These are phyloP conservation scores for Scomber colias DNA, from an alignment of 2,113 vertebrate species.

Conservation along the genomic window DNA sequence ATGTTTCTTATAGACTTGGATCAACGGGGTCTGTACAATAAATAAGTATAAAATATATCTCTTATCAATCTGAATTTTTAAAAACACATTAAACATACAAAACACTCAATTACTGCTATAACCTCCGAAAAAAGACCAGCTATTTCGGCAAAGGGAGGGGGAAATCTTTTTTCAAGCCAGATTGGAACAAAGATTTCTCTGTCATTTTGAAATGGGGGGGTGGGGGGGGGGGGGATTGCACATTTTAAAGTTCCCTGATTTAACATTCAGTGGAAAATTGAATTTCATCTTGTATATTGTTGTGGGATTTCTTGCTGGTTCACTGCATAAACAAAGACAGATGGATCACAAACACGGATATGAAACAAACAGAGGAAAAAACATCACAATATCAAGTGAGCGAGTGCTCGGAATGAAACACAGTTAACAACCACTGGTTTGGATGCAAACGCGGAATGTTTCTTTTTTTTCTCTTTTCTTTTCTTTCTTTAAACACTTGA, in stretches of 20 bases:
- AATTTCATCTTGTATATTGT: conserved; percentile 7
- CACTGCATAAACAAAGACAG: conserved; percentile 50
- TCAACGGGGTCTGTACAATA: conserved; percentile 91
- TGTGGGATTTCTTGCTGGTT: conserved; percentile 63
- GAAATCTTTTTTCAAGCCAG: conserved; percentile 45
- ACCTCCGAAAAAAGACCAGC: conserved; percentile 95
- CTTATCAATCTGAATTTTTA: conserved; percentile 86
- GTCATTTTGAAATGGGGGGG: conserved; percentile 28
- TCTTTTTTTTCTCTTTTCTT: conserved; percentile 3
- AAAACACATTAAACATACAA: conserved; percentile 85
- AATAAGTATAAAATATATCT: conserved; percentile 99
- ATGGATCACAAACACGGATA: conserved; percentile 63
- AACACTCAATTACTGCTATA: conserved; percentile 83
- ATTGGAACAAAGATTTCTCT: conserved; percentile 38
- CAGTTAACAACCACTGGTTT: conserved; percentile 23
- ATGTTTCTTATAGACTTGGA: conserved; percentile 74
- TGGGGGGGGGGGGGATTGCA: conserved; percentile 22
- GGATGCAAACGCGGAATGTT: conserved; percentile 37
- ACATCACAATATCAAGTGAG: conserved; percentile 70
- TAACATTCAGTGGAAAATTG: conserved; percentile 6
- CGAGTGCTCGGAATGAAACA: conserved; percentile 39
- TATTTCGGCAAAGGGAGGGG: conserved; percentile 88
- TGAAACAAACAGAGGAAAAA: conserved; percentile 53
- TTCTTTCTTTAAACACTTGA: conserved; percentile 38
- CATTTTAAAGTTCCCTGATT: conserved; percentile 31